Base-by-base conservation (phyloP, 1,140 invertebrate genomes). In the Lepeophtheirus salmonis region DNA sequence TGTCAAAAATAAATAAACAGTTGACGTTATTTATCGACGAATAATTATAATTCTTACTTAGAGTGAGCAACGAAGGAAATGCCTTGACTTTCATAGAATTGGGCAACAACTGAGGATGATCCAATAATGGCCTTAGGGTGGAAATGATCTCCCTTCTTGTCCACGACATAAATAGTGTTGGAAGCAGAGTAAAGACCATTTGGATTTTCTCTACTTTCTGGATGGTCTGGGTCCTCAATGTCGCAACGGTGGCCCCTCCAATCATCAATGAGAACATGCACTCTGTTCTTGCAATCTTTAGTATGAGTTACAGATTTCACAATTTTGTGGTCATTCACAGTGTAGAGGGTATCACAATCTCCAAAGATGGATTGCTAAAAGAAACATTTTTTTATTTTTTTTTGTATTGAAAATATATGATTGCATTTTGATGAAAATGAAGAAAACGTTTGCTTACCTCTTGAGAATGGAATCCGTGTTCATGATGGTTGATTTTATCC, bases 261-360 rank as follows among this genome's bases (percentile, higher is more conserved):
- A 23, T 61, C 50, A 50, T 61, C 59, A 20, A 61, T 55, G 25
- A 56, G 18, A n/a, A 48, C 14, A 50, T 2, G 54, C 3, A 18
- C 17, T 2, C 59, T 12, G 50, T 61, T 23, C 17, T 23, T 26
- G 50, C 59, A 61, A 25, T 61, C 59, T 22, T 24, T 24, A 17
- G 25, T 56, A 21, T 61, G 59, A 16, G 49, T 17, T 12, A 61
- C 59, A 16, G 51, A 55, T 24, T 50, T 56, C 18, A 24, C 16
- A 18, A 53, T 24, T 2, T 21, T 18, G 14, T 24, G 18, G 1
- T 61, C 50, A 21, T 17, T 54, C 10, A 61, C 50, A 50, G 59
- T 61, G 50, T 61, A 61, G 51, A 20, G 24, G 25, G 50, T 26
- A 25, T 61, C 49, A 22, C 59, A 61, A n/a, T 61, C 51, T 4